Conservation (phyloP, 2,888 invertebrate genomes). For the Leistus spinibarbis region DNA sequence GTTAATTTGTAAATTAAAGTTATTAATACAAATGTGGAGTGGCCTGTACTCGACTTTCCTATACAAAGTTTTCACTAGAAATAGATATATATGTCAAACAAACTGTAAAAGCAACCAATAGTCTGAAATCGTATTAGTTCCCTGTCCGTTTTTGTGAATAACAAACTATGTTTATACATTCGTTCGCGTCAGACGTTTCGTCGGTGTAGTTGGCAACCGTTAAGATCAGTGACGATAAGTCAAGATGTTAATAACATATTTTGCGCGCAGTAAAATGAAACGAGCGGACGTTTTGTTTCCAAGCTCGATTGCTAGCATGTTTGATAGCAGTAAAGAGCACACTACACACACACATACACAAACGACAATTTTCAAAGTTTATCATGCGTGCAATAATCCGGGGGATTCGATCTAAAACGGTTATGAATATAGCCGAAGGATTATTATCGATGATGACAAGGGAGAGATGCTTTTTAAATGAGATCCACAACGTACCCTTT, state of each 20-base stretch:
- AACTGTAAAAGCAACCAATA: too few relatives aligned
- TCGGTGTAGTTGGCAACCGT: not conserved
- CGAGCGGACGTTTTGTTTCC: constrained; percentile 19
- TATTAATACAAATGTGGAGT: too few relatives aligned
- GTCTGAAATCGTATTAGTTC: too few relatives aligned
- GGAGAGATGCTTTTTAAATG: constrained; percentile 17
- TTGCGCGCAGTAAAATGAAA: constrained; percentile 22
- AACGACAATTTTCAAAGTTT: constrained; percentile 31
- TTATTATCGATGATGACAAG: not conserved
- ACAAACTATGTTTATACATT: too few relatives aligned
- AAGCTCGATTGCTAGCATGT: constrained; percentile 6
- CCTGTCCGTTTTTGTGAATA: too few relatives aligned
- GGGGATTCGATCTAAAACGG: constrained; percentile 34
- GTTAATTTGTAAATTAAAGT: too few relatives aligned
- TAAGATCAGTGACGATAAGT: constrained; percentile 26
- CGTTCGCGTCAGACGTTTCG: not conserved
- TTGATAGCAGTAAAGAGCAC: not conserved
- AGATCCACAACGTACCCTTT: not conserved
- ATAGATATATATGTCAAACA: too few relatives aligned
- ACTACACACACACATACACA: constrained; percentile 19
- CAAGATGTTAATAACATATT: constrained; percentile 27
- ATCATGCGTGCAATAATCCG: constrained; percentile 35
- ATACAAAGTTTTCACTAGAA: too few relatives aligned
- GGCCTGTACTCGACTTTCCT: too few relatives aligned
- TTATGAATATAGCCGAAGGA: constrained; percentile 35